Evolutionary conservation across 2,113 vertebrate species (phyloP), one percentile per base, ranked within the genome.

Genomic region (Chaenocephalus aceratus): DNA sequence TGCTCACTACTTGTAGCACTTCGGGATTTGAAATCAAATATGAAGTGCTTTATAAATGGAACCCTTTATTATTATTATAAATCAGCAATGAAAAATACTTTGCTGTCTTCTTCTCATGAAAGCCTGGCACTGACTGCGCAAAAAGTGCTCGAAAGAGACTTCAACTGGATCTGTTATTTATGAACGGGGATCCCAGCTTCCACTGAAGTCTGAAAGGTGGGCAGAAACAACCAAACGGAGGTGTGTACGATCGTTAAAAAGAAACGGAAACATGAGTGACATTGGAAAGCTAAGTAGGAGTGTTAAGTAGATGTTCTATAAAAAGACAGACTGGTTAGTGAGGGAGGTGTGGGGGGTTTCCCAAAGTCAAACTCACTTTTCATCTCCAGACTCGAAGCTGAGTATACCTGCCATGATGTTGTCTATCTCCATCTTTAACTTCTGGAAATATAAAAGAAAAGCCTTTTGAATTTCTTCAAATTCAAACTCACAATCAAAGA

Each of bases 371-470:
- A 88, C 96, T 95, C 85, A 97, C 94, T 88, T 97, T 82, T 97
- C 96, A 61, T 97, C 94, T 2, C 86, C n/a, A 3, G 79, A 93
- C 86, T 97, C 96, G 34, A 99, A 98, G 90, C 91, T 72, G 80
- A 97, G 96, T 0, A 99, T 97, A 52, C 96, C 95, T 0, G 96
- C 93, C 91, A 98, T 96, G 51, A 98, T 95, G 4, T 91, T 92
- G 45, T 96, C 96, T 1, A 99, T 98, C 79, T 98, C 94, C 26
- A 95, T 91, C 81, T 98, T 99, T 72, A 99, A 90, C 77, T 93
- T 97, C 97, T 99, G 93, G 7, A 89, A 56, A 1, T 61, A 16
- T 45, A 68, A 45, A 72, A 85, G 3, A 53, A 6, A 73, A 2
- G 46, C 3, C n/a, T 51, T 75, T 4, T 45, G 7, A 5, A 53